Conservation (phyloP, 2,888 invertebrate genomes). For the Latrodectus hesperus region DNA sequence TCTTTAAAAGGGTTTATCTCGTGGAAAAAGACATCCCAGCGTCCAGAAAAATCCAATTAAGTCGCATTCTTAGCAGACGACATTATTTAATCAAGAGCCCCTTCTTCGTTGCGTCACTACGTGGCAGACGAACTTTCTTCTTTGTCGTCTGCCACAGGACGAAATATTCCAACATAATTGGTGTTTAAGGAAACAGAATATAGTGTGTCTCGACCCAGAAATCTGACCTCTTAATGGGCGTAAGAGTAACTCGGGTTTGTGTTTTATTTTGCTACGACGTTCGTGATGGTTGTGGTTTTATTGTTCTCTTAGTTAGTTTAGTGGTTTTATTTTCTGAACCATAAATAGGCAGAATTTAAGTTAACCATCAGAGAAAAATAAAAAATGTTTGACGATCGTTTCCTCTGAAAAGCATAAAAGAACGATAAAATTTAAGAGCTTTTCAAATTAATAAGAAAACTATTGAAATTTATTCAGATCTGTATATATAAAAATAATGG, state of each 20-base stretch:
- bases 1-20: background rate
- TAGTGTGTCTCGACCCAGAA: constrained; percentile 25
- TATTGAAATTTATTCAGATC: too few species aligned
- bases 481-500: too few species aligned
- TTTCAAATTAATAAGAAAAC: too few species aligned
- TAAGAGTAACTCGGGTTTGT: background rate
- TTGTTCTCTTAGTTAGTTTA: background rate
- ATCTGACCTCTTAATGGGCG: constrained; percentile 39
- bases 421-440: too few species aligned
- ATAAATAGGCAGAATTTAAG: too few species aligned
- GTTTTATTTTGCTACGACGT: background rate
- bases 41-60: constrained; percentile 17
- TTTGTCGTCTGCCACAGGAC: background rate
- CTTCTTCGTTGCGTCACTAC: constrained; percentile 12
- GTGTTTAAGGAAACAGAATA: constrained; percentile 25
- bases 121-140: constrained; percentile 1
- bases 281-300: background rate
- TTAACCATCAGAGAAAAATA: too few species aligned
- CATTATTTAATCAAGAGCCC: constrained; percentile 33
- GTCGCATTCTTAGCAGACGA: constrained; percentile 13
- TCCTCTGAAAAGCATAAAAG: too few species aligned
- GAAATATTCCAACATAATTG: constrained; percentile 34
- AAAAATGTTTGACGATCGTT: too few species aligned
- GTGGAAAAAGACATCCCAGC: background rate
- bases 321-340: background rate